A percentile compares a stretch with the other conserved stretches of the same genome.
Evolutionary conservation across 2,888 invertebrate species (phyloP).

Genomic region (Caenorhabditis angaria): DNA sequence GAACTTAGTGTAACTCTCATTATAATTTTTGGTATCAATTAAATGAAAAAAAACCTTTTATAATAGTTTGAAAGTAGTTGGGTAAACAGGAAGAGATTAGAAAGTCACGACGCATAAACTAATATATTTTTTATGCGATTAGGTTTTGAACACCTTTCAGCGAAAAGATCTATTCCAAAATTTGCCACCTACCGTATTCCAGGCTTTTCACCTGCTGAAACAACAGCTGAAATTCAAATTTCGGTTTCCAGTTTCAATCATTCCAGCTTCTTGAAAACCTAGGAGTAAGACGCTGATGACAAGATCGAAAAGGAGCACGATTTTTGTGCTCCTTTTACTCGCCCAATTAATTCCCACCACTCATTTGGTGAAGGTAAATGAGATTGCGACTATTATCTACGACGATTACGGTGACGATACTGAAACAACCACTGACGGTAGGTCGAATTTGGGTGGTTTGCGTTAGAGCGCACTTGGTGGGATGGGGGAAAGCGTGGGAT

Average conservation of each 20-base stretch:
- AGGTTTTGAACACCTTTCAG: not conserved
- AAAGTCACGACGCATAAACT: not conserved
- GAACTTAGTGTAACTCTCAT: not conserved
- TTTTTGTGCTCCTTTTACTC: not conserved
- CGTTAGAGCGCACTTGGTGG: too few relatives aligned
- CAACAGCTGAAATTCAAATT: too few relatives aligned
- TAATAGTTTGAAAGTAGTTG: slow-evolving; percentile 1
- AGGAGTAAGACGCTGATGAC: not conserved
- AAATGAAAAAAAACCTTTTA: not conserved
- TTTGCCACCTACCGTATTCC: too few relatives aligned
- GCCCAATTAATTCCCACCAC: not conserved
- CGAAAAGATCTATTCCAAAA: not conserved
- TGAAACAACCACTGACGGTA: too few relatives aligned
- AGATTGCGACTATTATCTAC: not conserved
- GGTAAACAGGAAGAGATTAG: not conserved
- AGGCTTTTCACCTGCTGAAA: too few relatives aligned
- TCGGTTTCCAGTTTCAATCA: too few relatives aligned
- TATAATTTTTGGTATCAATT: not conserved
- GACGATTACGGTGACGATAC: not conserved
- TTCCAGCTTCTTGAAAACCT: too few relatives aligned
- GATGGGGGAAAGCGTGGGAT: too few relatives aligned
- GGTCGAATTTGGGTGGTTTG: too few relatives aligned
- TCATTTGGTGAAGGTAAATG: not conserved
- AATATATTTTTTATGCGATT: not conserved
- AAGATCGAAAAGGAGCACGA: not conserved